These are phyloP conservation scores for Typhlomys cinereus DNA, from an alignment of 2,113 vertebrate species.

Conservation along the genomic window DNA sequence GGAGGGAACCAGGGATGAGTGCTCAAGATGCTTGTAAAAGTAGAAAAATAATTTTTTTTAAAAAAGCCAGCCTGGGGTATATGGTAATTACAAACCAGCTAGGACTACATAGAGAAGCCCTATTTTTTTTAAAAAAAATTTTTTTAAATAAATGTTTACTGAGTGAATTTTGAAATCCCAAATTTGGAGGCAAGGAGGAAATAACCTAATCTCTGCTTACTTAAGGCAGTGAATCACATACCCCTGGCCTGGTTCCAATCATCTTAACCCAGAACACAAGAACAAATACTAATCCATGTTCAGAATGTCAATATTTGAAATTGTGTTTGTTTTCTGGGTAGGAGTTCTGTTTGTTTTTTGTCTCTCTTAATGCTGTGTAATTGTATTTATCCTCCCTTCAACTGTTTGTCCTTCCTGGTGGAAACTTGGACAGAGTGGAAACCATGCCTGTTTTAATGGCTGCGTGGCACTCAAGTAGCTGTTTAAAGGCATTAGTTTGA, in stretches of 20 bases:
- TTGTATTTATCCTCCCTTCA: conserved; percentile 31
- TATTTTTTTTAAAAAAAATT: neutral
- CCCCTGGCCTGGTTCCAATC: neutral
- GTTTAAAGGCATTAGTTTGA: conserved; percentile 13
- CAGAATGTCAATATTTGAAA: conserved; percentile 40
- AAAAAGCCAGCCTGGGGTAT: neutral
- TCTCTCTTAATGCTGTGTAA: neutral
- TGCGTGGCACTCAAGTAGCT: conserved; percentile 6
- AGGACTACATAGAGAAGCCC: neutral
- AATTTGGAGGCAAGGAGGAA: conserved; percentile 44
- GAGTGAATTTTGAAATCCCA: conserved; percentile 22
- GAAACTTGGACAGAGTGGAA: conserved; percentile 31
- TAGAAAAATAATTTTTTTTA: no score
- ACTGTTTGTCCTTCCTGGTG: neutral
- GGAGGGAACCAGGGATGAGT: neutral
- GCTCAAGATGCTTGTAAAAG: no score
- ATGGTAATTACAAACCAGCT: no score
- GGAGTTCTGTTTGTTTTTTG: conserved; percentile 1
- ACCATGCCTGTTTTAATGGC: neutral
- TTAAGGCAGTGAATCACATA: neutral
- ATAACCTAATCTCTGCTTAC: conserved; percentile 28
- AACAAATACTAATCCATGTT: conserved; percentile 13
- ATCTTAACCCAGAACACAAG: conserved; percentile 14
- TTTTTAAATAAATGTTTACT: conserved; percentile 20
- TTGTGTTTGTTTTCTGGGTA: conserved; percentile 49